phyloP scores from a whole-genome alignment of 2,113 vertebrate species.

The Verasper variegatus region DNA sequence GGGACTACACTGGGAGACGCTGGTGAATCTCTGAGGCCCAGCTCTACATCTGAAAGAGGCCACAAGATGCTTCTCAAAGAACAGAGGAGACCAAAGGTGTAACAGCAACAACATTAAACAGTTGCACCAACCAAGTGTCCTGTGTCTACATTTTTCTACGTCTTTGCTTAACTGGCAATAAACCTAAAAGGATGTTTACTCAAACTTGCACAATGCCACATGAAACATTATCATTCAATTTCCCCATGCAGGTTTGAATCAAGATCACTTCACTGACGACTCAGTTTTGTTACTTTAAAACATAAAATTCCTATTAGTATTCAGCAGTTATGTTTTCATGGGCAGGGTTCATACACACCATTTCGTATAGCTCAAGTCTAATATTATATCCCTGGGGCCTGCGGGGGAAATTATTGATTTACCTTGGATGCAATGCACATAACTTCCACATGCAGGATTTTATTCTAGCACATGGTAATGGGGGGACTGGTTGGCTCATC shows the following conservation, averaged over 20 bases:
- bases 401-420: no score
- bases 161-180: neutral
- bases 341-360: no score
- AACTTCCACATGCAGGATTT: slow-evolving; percentile 3
- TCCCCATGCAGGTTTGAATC: no score
- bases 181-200: no score
- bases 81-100: neutral
- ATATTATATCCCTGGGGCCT: no score
- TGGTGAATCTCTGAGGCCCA: slow-evolving; percentile 10
- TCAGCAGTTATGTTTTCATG: no score
- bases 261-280: no score
- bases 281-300: no score
- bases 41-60: slow-evolving; percentile 30
- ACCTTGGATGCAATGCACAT: neutral
- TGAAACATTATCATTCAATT: no score
- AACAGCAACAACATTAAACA: slow-evolving; percentile 3
- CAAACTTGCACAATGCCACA: no score
- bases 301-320: no score
- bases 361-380: no score
- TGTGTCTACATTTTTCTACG: neutral
- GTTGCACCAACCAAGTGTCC: neutral
- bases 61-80: slow-evolving; percentile 3
- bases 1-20: slow-evolving; percentile 19
- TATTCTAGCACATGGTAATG: neutral
- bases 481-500: neutral